Conservation (phyloP, 2,888 invertebrate species). For the Venusia cambrica region DNA sequence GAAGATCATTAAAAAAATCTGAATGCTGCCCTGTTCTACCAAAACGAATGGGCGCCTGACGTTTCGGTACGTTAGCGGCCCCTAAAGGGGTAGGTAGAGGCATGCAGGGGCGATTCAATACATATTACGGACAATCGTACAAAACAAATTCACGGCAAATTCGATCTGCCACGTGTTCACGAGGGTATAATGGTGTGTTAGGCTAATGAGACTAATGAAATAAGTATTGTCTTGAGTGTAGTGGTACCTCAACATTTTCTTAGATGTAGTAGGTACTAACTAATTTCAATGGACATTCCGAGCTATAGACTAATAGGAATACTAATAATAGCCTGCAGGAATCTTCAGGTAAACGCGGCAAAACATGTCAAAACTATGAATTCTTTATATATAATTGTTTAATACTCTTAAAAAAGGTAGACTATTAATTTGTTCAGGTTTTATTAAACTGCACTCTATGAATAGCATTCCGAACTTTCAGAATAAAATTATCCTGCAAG, state of each 20-base stretch:
- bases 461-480: neutral
- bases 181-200: constrained; percentile 12
- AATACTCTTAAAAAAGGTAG: no score
- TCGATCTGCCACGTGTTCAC: constrained; percentile 57
- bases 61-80: constrained; percentile 66
- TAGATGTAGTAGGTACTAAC: no score
- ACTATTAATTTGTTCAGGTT: constrained; percentile 6
- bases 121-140: constrained; percentile 62
- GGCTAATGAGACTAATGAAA: no score
- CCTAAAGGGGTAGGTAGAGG: constrained; percentile 53
- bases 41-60: constrained; percentile 65
- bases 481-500: no score
- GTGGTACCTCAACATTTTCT: no score
- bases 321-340: no score
- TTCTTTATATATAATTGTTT: no score
- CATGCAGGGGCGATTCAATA: constrained; percentile 47
- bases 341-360: no score
- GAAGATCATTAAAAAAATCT: neutral
- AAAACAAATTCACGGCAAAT: constrained; percentile 51
- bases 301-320: no score
- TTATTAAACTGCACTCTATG: constrained; percentile 3
- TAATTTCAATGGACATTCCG: no score
- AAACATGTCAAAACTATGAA: no score
- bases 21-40: constrained; percentile 43
- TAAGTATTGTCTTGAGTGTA: no score